Conservation (phyloP, 2,797 vertebrate species). For the Fundulus diaphanus region DNA sequence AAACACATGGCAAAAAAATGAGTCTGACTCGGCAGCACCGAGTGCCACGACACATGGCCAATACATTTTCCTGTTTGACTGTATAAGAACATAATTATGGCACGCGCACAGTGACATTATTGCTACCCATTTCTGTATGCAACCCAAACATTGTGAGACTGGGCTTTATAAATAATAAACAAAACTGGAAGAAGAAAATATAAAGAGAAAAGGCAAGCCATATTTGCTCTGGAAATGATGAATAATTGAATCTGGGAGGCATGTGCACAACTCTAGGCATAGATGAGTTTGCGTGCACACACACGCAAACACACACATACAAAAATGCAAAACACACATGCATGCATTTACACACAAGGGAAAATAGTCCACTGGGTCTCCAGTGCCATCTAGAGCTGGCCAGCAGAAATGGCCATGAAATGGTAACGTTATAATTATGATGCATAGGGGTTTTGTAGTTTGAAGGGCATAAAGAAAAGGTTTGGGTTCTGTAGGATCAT, state of each 20-base stretch:
- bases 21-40: conserved; percentile 37
- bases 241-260: conserved; percentile 80
- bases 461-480: conserved; percentile 11
- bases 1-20: conserved; percentile 60
- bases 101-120: conserved; percentile 74
- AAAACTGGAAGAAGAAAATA: conserved; percentile 48
- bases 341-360: conserved; percentile 7
- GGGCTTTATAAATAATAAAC: conserved; percentile 79
- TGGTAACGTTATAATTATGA: conserved; percentile 30
- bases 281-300: conserved; percentile 29
- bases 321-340: conserved; percentile 28
- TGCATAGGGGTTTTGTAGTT: conserved; percentile 3
- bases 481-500: neutral
- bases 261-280: conserved; percentile 56
- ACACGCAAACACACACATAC: conserved; percentile 29
- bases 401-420: conserved; percentile 38
- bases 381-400: conserved; percentile 81
- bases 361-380: conserved; percentile 65
- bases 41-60: conserved; percentile 41
- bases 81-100: conserved; percentile 78
- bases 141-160: conserved; percentile 67
- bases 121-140: conserved; percentile 68
- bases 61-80: conserved; percentile 63
- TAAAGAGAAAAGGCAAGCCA: conserved; percentile 66
- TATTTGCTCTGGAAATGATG: conserved; percentile 77